Conservation (phyloP, 2,888 invertebrate species). For the Drosophila sordidula region DNA sequence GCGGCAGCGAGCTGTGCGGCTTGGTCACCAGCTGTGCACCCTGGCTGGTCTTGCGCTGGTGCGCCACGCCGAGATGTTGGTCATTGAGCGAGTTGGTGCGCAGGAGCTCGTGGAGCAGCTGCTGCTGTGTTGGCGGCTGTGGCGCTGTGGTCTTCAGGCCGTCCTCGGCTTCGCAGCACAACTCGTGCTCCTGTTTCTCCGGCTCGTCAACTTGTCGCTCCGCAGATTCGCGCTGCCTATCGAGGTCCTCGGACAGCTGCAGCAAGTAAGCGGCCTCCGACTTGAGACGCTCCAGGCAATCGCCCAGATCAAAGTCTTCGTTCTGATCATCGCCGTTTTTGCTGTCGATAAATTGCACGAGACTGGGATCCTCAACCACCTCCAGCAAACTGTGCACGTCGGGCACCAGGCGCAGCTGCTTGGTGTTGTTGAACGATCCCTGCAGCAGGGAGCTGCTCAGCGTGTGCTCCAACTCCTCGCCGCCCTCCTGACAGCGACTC, state of each 20-base stretch:
- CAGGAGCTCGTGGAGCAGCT: constrained; percentile 70
- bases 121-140: constrained; percentile 44
- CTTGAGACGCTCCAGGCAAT: constrained; percentile 89
- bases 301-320: constrained; percentile 87
- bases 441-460: constrained; percentile 70
- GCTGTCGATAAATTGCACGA: constrained; percentile 87
- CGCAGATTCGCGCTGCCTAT: constrained; percentile 64
- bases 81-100: constrained; percentile 83
- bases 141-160: constrained; percentile 64
- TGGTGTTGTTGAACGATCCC: constrained; percentile 59
- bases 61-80: constrained; percentile 68
- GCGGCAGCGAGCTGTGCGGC: constrained; percentile 79
- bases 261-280: constrained; percentile 90
- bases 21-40: constrained; percentile 48
- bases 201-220: constrained; percentile 68
- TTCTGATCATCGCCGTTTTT: constrained; percentile 85
- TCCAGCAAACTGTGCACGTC: constrained; percentile 87
- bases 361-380: constrained; percentile 88
- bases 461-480: constrained; percentile 68
- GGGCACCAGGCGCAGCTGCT: constrained; percentile 90
- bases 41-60: constrained; percentile 54
- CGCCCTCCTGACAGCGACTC: constrained; percentile 74
- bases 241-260: constrained; percentile 86
- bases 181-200: constrained; percentile 72
- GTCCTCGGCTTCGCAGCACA: constrained; percentile 75